Percentiles rank a stretch among this genome's conserved stretches.
Conservation (phyloP, 2,888 invertebrate genomes). For the Sesia bembeciformis region DNA sequence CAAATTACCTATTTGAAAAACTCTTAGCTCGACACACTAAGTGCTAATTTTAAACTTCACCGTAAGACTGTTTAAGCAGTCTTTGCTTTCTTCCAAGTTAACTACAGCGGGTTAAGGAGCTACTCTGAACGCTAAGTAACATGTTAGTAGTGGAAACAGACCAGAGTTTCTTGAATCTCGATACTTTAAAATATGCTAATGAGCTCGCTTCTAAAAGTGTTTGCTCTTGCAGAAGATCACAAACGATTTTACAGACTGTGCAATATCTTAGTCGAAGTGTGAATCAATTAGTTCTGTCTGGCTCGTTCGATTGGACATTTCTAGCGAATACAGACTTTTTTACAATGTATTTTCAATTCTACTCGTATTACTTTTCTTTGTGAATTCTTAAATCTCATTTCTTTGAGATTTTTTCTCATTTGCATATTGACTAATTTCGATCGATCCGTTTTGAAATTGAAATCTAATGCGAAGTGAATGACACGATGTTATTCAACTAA, state of each 20-base stretch:
- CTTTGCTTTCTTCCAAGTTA: neutral
- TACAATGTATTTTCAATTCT: no score
- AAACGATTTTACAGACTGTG: neutral
- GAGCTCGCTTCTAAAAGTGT: neutral
- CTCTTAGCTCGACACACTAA: neutral
- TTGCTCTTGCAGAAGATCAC: neutral
- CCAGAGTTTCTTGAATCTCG: neutral
- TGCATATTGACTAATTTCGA: no score
- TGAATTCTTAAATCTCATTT: no score
- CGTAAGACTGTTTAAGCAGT: neutral
- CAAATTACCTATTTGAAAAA: neutral
- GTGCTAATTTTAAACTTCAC: neutral
- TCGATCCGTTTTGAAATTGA: no score
- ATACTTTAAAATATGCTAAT: neutral
- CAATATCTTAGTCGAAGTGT: neutral
- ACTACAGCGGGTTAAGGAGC: neutral
- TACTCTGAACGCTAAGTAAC: neutral
- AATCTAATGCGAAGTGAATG: no score
- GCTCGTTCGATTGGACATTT: no score
- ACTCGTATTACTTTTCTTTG: no score
- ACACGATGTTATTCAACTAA: no score
- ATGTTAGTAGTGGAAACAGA: neutral
- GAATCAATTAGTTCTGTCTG: neutral
- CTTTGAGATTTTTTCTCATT: no score
- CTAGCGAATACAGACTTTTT: no score